phyloP scores from a whole-genome alignment of 2,113 vertebrate genomes.

The Ophthalmolycus amberensis region DNA sequence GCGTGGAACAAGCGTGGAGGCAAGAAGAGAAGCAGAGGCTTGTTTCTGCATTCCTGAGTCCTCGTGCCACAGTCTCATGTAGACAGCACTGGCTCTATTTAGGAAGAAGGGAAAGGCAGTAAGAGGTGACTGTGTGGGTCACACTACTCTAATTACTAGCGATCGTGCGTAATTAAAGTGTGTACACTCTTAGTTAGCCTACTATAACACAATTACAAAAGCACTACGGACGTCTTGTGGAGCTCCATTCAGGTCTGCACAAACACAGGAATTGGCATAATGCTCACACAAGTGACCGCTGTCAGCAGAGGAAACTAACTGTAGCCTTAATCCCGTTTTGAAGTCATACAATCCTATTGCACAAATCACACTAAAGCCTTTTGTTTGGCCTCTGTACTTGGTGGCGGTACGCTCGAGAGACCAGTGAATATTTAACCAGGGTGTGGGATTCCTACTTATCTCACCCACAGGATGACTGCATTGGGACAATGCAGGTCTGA shows the following conservation, averaged over 20 bases:
- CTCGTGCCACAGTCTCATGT: constrained; percentile 34
- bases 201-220: constrained; percentile 25
- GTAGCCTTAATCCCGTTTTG: constrained; percentile 38
- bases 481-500: constrained; percentile 13
- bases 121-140: constrained; percentile 3
- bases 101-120: constrained; percentile 9
- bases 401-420: constrained; percentile 27
- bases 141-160: constrained; percentile 34
- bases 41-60: constrained; percentile 64
- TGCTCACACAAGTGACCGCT: constrained; percentile 11
- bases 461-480: constrained; percentile 34
- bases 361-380: constrained; percentile 64
- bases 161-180: constrained; percentile 17
- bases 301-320: constrained; percentile 19
- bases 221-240: neutral
- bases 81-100: constrained; percentile 35
- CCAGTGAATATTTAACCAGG: constrained; percentile 74
- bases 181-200: constrained; percentile 14
- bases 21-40: constrained; percentile 34
- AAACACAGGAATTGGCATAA: constrained; percentile 22
- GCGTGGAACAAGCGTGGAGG: constrained; percentile 13
- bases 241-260: constrained; percentile 7
- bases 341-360: constrained; percentile 46
- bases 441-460: constrained; percentile 66
- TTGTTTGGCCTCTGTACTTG: constrained; percentile 59